Percentiles rank a stretch among this genome's conserved stretches.
These are phyloP conservation scores for Coccyzus lansbergi DNA, from an alignment of 2,797 vertebrate species.

Conservation along the genomic window DNA sequence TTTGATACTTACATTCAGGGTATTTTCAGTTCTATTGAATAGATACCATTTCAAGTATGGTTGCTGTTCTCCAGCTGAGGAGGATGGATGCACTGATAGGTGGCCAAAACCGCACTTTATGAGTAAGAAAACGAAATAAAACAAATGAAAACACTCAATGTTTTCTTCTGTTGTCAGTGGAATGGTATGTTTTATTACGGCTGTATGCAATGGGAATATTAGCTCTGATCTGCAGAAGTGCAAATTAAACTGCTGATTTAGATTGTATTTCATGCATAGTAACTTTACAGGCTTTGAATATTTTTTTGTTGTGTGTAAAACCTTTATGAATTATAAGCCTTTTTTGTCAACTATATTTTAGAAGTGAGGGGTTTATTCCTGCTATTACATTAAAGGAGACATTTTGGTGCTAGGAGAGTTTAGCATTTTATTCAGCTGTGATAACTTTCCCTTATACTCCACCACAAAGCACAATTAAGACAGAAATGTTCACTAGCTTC, in stretches of 20 bases:
- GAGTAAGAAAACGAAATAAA: neutral
- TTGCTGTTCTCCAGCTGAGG: neutral
- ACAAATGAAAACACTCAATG: neutral
- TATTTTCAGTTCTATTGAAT: neutral
- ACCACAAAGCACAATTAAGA: neutral
- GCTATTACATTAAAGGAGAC: neutral
- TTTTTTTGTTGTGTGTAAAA: neutral
- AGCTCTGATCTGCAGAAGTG: neutral
- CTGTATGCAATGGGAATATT: neutral
- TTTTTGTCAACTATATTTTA: neutral
- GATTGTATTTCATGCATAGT: neutral
- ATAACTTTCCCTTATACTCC: neutral
- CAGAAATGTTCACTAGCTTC: constrained; percentile 28
- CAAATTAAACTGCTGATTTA: constrained; percentile 41
- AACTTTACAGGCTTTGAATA: neutral
- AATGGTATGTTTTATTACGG: neutral
- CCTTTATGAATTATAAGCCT: neutral
- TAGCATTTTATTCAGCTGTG: constrained; percentile 14
- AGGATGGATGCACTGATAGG: neutral
- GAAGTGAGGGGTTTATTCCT: constrained; percentile 32
- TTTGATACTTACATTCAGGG: neutral
- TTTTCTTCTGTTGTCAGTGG: neutral
- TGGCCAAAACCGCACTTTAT: neutral
- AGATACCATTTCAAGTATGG: neutral
- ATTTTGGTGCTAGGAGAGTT: constrained; percentile 19